phyloP scores from a whole-genome alignment of 2,113 vertebrate genomes.

The Brachirus orientalis region DNA sequence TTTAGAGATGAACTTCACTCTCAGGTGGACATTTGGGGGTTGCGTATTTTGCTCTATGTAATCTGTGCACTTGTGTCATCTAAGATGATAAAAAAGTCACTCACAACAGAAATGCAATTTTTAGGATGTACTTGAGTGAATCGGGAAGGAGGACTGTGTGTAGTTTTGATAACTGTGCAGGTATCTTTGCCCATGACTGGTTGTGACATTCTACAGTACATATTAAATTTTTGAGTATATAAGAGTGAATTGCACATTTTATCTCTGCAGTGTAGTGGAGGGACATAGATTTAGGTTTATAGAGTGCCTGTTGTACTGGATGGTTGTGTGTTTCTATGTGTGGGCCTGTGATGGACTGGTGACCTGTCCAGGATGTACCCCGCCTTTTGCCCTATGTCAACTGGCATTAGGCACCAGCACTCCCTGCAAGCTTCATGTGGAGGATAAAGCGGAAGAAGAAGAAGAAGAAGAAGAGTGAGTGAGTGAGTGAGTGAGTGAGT shows the following conservation, averaged over 20 bases:
- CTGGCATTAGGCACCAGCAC: too few relatives aligned
- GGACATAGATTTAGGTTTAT: constrained; percentile 36
- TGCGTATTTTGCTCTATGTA: constrained; percentile 9
- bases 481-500: too few relatives aligned
- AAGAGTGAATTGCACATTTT: too few relatives aligned
- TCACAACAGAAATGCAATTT: constrained; percentile 63
- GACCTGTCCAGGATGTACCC: too few relatives aligned
- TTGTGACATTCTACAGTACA: background rate
- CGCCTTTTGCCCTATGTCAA: too few relatives aligned
- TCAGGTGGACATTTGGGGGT: constrained; percentile 34
- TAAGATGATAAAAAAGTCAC: constrained; percentile 57
- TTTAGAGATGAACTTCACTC: constrained; percentile 59
- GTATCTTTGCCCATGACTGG: constrained; percentile 14
- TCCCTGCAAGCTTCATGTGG: too few relatives aligned
- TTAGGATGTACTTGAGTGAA: constrained; percentile 56
- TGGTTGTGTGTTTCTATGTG: too few relatives aligned
- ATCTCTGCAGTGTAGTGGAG: constrained; percentile 12
- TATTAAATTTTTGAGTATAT: constrained; percentile 16
- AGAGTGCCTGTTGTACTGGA: background rate
- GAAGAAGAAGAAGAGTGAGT: too few relatives aligned
- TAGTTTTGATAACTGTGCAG: constrained; percentile 13
- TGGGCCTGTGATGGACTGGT: too few relatives aligned
- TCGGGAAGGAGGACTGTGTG: constrained; percentile 30
- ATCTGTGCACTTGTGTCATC: constrained; percentile 42
- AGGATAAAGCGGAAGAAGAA: too few relatives aligned